phyloP scores from a whole-genome alignment of 2,888 invertebrate species.

The Tiphia femorata region DNA sequence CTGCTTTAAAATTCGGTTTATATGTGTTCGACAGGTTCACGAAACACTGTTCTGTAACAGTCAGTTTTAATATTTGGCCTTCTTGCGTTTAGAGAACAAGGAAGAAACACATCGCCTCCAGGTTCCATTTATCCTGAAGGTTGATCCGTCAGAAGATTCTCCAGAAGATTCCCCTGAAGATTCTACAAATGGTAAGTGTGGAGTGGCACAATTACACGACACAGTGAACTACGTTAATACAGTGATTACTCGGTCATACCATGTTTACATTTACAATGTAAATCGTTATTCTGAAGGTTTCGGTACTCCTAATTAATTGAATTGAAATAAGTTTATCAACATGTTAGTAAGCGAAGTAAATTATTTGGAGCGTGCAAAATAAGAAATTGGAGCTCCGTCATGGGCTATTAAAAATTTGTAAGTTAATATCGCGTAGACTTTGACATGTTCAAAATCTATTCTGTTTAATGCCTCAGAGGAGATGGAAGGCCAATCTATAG shows the following conservation, averaged over 20 bases:
- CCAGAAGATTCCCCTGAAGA: constrained; percentile 47
- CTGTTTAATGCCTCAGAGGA: too few relatives aligned
- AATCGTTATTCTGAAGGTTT: too few relatives aligned
- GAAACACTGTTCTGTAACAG: constrained; percentile 20
- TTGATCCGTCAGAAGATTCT: constrained; percentile 57
- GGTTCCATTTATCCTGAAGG: constrained; percentile 55
- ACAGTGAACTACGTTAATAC: constrained; percentile 6
- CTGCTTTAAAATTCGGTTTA: background rate
- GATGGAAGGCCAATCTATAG: constrained; percentile 42
- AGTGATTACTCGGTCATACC: too few relatives aligned
- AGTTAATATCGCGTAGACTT: too few relatives aligned
- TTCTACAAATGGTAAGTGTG: constrained; percentile 56
- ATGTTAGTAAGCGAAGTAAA: too few relatives aligned
- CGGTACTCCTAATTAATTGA: background rate
- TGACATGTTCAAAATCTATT: background rate
- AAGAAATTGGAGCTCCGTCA: too few relatives aligned
- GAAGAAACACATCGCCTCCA: constrained; percentile 54
- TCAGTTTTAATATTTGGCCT: constrained; percentile 30
- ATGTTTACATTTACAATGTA: background rate
- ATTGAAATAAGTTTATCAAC: background rate
- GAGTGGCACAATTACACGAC: background rate
- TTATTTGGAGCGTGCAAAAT: too few relatives aligned
- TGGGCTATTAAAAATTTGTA: too few relatives aligned
- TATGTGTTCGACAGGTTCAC: constrained; percentile 9
- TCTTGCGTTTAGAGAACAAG: constrained; percentile 48